phyloP scores from a whole-genome alignment of 2,888 invertebrate species.

The Callyntrura sp. region DNA sequence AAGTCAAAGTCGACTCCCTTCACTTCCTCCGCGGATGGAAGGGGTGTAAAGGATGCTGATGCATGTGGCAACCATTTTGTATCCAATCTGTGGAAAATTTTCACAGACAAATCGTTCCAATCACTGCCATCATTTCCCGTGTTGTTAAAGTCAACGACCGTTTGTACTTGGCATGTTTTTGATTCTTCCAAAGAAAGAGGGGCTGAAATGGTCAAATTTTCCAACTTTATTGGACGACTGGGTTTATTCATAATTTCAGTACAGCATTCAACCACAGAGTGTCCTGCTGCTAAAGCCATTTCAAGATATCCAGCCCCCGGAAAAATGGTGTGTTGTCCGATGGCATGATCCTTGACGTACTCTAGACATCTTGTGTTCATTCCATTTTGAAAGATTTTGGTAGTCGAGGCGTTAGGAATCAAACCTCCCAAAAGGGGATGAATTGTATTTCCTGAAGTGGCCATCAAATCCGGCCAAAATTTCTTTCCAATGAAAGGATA shows the following conservation, averaged over 20 bases:
- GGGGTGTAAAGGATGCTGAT: slow-evolving; percentile 21
- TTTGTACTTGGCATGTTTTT: slow-evolving; percentile 32
- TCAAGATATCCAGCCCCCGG: slow-evolving; percentile 28
- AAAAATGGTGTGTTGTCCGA: not conserved
- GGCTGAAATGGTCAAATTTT: slow-evolving; percentile 57
- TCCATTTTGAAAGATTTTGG: slow-evolving; percentile 84
- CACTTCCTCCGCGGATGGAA: not conserved
- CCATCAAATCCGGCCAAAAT: slow-evolving; percentile 63
- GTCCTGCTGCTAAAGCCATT: slow-evolving; percentile 44
- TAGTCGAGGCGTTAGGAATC: slow-evolving; percentile 6
- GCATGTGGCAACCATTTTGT: slow-evolving; percentile 47
- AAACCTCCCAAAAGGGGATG: slow-evolving; percentile 69
- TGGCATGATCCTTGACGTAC: slow-evolving; percentile 16
- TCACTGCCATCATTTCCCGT: not conserved
- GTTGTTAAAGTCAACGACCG: slow-evolving; percentile 14
- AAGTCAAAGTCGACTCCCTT: not conserved
- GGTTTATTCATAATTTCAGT: not conserved
- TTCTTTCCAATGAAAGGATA: slow-evolving; percentile 74
- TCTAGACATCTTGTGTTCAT: not conserved
- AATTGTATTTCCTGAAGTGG: not conserved
- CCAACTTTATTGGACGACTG: slow-evolving; percentile 45
- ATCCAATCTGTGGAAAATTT: slow-evolving; percentile 12
- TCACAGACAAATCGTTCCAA: slow-evolving; percentile 32
- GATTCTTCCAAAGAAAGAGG: slow-evolving; percentile 45
- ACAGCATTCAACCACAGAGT: not conserved